Base-by-base conservation (phyloP, 2,797 vertebrate species). In the Rhynchonycteris naso region DNA sequence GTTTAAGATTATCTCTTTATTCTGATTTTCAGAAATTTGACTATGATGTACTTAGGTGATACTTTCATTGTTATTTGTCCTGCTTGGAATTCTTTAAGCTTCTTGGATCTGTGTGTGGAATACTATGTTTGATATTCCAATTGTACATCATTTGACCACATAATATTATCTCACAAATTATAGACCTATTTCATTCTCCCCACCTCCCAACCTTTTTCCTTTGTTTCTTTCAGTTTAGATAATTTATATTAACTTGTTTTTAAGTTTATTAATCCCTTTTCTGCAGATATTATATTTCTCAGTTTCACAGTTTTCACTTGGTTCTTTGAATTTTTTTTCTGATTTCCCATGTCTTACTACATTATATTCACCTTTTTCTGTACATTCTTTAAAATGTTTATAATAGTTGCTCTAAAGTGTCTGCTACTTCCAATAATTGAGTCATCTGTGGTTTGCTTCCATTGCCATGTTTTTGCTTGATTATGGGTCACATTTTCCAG, bases 21-120 rank as follows among this genome's bases (percentile, higher is more conserved):
- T 75, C 38, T 61, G n/a, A 5, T 89, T 91, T 88, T 93, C 50
- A 85, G 30, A 93, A 91, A 75, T 78, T 91, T 33, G 54, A 87
- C 82, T 80, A 63, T 43, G 35, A 75, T 26, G 19, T 66, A 56
- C 38, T 79, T 76, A n/a, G 24, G 19, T 21, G 58, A 35, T 58
- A 78, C 24, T 78, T 78, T 78, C 75, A 58, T 78, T 58, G 14
- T 35, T 35, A 38, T 78, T 82, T 63, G 10, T 86, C 33, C 30
- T 63, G 21, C 28, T 76, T 66, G 72, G 18, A 19, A 19, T 85
- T 83, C 63, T 47, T 61, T 58, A 52, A 92, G 28, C 50, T 88
- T 93, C 74, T 69, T 86, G 84, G 74, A 84, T 75, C 24, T 68
- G 13, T 72, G 26, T 83, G 82, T 52, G 33, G 65, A 50, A 74